Evolutionary conservation across 37 sponge, comb jelly and placozoan species (phyloP).

Genomic region (Cladorhizidae sp.): DNA sequence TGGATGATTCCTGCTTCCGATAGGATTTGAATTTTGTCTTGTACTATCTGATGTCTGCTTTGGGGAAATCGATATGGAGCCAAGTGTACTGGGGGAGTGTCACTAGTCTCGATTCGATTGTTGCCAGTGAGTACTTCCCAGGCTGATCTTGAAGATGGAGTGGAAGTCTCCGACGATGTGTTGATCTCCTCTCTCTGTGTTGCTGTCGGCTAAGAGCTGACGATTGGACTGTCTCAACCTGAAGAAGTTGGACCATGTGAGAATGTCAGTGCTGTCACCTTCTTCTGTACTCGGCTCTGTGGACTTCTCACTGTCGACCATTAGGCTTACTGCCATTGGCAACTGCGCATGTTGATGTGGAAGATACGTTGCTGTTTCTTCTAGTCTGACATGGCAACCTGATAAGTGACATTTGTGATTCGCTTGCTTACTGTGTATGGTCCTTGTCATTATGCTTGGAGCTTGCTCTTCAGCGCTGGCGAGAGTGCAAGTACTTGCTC

Average conservation of each 20-base stretch:
- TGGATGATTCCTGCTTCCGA: constrained; percentile 32
- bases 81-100: constrained; percentile 20
- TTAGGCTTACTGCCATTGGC: neutral
- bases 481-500: too few relatives aligned
- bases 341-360: constrained; percentile 5
- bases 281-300: too few relatives aligned
- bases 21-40: constrained; percentile 15
- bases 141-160: neutral
- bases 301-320: neutral
- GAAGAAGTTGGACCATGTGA: neutral
- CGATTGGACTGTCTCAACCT: neutral
- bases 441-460: too few relatives aligned
- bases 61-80: constrained; percentile 26
- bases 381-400: neutral
- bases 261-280: neutral
- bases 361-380: neutral
- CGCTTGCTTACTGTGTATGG: neutral
- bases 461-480: too few relatives aligned
- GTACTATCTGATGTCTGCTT: constrained; percentile 4
- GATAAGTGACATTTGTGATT: too few relatives aligned
- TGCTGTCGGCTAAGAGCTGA: neutral
- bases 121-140: constrained; percentile 1
- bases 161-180: neutral
- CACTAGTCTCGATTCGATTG: constrained; percentile 14
- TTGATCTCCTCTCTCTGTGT: neutral